A percentile compares a stretch with the other conserved stretches of the same genome.
phyloP scores from a whole-genome alignment of 1,140 invertebrate species.

The Temnothorax curvispinosus region DNA sequence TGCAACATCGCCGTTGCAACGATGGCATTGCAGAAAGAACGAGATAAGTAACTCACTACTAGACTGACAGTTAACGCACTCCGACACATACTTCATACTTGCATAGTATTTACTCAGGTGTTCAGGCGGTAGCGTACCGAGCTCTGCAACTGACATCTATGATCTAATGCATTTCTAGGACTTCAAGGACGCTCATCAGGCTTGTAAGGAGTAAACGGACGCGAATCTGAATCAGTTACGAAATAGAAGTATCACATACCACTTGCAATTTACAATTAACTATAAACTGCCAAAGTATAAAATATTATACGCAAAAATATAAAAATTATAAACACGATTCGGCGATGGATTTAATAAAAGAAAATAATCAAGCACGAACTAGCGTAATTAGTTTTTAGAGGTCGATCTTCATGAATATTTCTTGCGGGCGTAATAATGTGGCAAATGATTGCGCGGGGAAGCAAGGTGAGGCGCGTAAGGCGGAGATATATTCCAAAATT shows the following conservation, averaged over 20 bases:
- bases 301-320: neutral
- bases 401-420: slow-evolving; percentile 50
- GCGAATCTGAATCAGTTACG: slow-evolving; percentile 16
- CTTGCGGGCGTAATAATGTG: slow-evolving; percentile 45
- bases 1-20: neutral
- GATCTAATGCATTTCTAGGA: slow-evolving; percentile 45
- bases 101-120: slow-evolving; percentile 67
- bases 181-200: slow-evolving; percentile 33
- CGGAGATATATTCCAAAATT: slow-evolving; percentile 65
- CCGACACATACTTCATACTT: slow-evolving; percentile 42
- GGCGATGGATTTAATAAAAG: neutral
- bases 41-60: slow-evolving; percentile 59
- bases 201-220: slow-evolving; percentile 22
- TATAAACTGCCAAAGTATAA: too few relatives aligned
- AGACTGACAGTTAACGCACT: slow-evolving; percentile 51
- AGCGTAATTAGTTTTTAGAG: slow-evolving; percentile 3
- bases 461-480: slow-evolving; percentile 43
- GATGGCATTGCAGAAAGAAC: slow-evolving; percentile 24
- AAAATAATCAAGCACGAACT: neutral
- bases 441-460: slow-evolving; percentile 23
- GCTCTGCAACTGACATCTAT: slow-evolving; percentile 6
- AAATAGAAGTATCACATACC: slow-evolving; percentile 14
- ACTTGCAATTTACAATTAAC: neutral
- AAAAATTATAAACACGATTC: neutral
- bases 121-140: slow-evolving; percentile 22